These are phyloP conservation scores for Diplodus puntazzo DNA, from an alignment of 2,797 vertebrate genomes.

Conservation along the genomic window DNA sequence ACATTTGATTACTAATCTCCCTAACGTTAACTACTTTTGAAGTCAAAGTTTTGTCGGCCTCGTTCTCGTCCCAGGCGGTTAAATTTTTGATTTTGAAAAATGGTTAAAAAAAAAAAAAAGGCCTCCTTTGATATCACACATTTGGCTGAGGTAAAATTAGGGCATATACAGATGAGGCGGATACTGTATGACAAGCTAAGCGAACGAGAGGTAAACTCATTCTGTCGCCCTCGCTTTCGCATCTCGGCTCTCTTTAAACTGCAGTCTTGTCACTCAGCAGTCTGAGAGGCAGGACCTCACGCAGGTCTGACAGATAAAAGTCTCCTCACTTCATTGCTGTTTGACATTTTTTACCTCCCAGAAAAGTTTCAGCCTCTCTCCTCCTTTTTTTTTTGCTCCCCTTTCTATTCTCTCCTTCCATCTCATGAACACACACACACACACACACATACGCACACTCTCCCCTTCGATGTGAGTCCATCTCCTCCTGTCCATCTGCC, in stretches of 20 bases:
- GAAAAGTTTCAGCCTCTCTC: constrained; percentile 70
- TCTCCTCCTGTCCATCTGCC: constrained; percentile 78
- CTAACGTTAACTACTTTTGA: constrained; percentile 49
- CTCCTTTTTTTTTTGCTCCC: constrained; percentile 11
- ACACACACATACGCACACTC: constrained; percentile 19
- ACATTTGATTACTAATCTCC: constrained; percentile 47
- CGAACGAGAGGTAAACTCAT: constrained; percentile 78
- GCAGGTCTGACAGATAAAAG: constrained; percentile 78
- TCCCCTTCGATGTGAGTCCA: constrained; percentile 52
- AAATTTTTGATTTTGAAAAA: constrained; percentile 29
- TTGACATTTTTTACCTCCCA: constrained; percentile 79
- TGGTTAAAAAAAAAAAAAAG: constrained; percentile 30
- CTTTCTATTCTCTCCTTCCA: constrained; percentile 46
- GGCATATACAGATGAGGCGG: constrained; percentile 56
- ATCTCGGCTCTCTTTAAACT: constrained; percentile 72
- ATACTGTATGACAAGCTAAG: constrained; percentile 66
- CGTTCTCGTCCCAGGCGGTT: constrained; percentile 18
- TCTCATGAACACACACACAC: constrained; percentile 47
- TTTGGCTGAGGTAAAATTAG: constrained; percentile 59
- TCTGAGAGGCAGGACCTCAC: constrained; percentile 76
- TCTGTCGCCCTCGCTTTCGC: constrained; percentile 75
- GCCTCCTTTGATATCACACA: constrained; percentile 45
- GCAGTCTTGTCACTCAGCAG: constrained; percentile 75
- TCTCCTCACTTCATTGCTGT: constrained; percentile 76
- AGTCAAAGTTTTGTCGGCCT: constrained; percentile 24